Conservation (phyloP, 2,797 vertebrate species). For the Pseudotriccus pelzelni region DNA sequence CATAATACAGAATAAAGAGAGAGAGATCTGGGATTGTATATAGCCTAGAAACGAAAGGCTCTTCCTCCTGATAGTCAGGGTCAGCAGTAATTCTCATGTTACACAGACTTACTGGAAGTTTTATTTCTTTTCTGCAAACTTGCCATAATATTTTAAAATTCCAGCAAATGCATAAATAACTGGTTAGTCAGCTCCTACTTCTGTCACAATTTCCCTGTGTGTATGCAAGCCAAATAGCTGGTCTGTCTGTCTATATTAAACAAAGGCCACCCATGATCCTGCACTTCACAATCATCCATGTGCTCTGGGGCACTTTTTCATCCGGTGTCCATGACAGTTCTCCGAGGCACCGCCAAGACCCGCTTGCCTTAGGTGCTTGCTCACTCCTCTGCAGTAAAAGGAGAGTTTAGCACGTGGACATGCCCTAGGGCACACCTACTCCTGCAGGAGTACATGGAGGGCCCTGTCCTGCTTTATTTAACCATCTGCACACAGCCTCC, state of each 20-base stretch:
- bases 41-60: neutral
- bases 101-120: neutral
- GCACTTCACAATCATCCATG: fast-evolving
- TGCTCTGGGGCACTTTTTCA: neutral
- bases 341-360: neutral
- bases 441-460: neutral
- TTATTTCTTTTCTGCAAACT: neutral
- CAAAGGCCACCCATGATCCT: neutral
- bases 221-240: neutral
- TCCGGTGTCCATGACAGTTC: fast-evolving
- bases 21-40: neutral
- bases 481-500: neutral
- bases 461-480: neutral
- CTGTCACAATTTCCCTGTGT: neutral
- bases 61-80: neutral
- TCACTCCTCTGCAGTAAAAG: neutral
- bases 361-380: neutral
- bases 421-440: neutral
- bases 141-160: neutral
- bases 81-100: neutral
- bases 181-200: neutral
- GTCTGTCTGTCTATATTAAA: neutral
- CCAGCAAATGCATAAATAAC: neutral
- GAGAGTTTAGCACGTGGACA: neutral
- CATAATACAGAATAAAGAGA: neutral